Conservation (phyloP, 2,888 invertebrate species). For the Antheraea yamamai region DNA sequence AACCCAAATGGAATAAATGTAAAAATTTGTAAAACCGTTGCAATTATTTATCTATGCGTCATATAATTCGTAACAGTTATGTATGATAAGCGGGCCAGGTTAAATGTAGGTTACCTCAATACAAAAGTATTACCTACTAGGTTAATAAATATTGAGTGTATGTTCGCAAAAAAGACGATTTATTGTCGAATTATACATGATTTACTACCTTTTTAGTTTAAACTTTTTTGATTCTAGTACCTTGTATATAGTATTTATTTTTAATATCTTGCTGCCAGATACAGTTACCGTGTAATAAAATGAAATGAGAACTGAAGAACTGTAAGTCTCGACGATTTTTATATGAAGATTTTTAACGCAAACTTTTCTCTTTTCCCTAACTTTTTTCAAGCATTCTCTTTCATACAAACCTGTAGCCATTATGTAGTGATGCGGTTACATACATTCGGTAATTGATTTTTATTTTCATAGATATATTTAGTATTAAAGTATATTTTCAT, state of each 20-base stretch:
- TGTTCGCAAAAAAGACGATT: not conserved
- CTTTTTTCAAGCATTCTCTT: no score
- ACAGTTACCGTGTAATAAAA: no score
- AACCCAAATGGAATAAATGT: not conserved
- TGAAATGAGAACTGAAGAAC: no score
- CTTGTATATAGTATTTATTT: not conserved
- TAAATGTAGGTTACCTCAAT: slow-evolving; percentile 12
- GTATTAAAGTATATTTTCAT: no score
- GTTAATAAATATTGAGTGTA: not conserved
- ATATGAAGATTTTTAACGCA: no score
- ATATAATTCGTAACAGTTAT: slow-evolving; percentile 9
- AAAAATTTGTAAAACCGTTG: not conserved
- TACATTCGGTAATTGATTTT: no score
- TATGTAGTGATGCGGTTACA: no score
- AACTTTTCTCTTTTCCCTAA: no score
- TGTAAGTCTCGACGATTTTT: no score
- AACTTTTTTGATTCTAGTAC: not conserved
- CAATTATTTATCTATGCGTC: slow-evolving; percentile 14
- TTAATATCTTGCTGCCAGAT: no score
- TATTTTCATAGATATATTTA: no score
- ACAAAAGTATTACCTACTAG: slow-evolving; percentile 7
- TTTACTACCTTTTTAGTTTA: not conserved
- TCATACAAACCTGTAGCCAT: no score
- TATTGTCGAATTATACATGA: not conserved
- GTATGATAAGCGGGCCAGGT: slow-evolving; percentile 11